Conservation (phyloP, 2,888 invertebrate species). For the Tiliacea aurago region DNA sequence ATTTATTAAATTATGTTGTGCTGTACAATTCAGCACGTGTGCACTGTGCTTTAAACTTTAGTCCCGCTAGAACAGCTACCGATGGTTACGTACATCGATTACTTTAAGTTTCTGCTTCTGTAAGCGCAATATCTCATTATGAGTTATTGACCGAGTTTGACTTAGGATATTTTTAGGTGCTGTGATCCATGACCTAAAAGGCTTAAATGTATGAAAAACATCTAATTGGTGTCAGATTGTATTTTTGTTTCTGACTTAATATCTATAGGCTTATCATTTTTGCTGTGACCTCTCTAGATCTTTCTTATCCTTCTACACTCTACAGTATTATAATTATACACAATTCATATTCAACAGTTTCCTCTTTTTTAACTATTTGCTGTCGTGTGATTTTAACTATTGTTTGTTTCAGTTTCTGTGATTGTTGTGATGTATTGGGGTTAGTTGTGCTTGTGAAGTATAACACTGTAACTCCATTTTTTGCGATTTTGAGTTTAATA, state of each 20-base stretch:
- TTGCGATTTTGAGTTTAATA: no score
- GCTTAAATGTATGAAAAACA: constrained; percentile 7
- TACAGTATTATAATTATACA: no score
- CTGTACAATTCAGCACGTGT: neutral
- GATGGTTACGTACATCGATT: constrained; percentile 27
- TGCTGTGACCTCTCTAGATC: no score
- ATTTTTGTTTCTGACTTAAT: neutral
- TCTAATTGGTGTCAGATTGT: neutral
- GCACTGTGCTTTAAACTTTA: constrained; percentile 13
- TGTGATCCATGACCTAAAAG: neutral
- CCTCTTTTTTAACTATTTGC: no score
- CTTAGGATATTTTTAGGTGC: constrained; percentile 36
- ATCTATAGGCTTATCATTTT: neutral
- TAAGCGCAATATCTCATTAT: constrained; percentile 48
- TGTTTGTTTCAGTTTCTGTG: no score
- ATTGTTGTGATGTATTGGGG: no score
- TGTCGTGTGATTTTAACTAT: no score
- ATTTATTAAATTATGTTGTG: neutral
- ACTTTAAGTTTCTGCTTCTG: constrained; percentile 47
- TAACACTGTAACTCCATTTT: no score
- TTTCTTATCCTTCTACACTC: no score
- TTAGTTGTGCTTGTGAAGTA: no score
- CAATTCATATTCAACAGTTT: no score
- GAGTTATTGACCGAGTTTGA: constrained; percentile 43
- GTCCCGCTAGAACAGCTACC: constrained; percentile 26